Percentiles rank a stretch among this genome's conserved stretches.
These are phyloP conservation scores for Enteromius fasciolatus DNA, from an alignment of 2,797 vertebrate species.

Conservation along the genomic window DNA sequence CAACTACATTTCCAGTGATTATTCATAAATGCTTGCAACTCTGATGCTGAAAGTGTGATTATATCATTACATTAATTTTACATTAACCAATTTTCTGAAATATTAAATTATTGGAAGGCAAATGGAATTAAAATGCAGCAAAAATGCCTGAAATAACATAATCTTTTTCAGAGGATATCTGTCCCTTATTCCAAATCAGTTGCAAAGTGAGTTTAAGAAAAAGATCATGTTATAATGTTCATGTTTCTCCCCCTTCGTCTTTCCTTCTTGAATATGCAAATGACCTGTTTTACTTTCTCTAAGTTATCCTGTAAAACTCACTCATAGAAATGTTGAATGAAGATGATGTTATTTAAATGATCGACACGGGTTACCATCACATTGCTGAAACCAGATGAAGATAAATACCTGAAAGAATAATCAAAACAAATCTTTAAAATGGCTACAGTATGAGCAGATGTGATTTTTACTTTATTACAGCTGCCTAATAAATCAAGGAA, in stretches of 20 bases:
- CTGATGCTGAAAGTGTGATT: not conserved
- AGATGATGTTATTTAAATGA: not conserved
- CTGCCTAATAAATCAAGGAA: conserved; percentile 9
- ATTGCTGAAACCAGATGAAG: conserved; percentile 4
- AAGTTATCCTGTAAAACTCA: not conserved
- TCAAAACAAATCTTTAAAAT: not conserved
- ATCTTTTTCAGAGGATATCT: not conserved
- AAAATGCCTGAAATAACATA: not conserved
- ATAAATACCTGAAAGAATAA: not conserved
- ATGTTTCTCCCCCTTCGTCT: not conserved
- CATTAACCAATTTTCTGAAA: not conserved
- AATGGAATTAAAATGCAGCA: not conserved
- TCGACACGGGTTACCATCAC: not conserved
- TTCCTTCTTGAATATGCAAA: not conserved
- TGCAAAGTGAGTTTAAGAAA: not conserved
- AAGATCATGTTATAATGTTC: not conserved
- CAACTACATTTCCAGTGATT: not conserved
- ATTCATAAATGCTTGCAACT: not conserved
- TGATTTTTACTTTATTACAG: conserved; percentile 1
- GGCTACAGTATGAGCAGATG: not conserved
- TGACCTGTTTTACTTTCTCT: not conserved
- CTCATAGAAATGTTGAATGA: not conserved
- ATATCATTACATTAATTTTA: not conserved
- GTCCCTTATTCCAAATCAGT: not conserved
- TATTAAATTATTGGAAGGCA: not conserved